phyloP scores from a whole-genome alignment of 1,140 invertebrate species.

The Neuroterus valhalla region DNA sequence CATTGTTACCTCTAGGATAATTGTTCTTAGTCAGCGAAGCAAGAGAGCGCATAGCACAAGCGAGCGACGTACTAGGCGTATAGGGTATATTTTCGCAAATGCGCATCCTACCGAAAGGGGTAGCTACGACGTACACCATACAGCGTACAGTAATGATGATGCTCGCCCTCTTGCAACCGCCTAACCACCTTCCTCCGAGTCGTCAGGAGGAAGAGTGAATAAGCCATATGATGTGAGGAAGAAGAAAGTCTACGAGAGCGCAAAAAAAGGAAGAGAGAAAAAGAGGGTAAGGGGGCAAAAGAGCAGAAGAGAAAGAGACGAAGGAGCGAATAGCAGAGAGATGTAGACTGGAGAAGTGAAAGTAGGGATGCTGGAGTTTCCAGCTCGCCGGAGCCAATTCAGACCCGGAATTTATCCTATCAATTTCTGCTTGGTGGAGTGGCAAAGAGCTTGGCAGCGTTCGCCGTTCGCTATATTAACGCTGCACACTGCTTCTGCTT shows the following conservation, averaged over 20 bases:
- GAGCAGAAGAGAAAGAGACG: conserved; percentile 39
- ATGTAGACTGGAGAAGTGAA: conserved; percentile 46
- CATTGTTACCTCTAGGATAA: conserved; percentile 51
- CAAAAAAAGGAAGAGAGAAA: conserved; percentile 42
- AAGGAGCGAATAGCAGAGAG: conserved; percentile 31
- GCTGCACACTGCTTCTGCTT: conserved; percentile 64
- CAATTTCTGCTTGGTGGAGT: conserved; percentile 80
- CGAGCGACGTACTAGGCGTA: conserved; percentile 47
- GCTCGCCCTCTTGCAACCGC: conserved; percentile 1
- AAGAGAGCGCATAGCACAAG: conserved; percentile 45
- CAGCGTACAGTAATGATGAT: no score
- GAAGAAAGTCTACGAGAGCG: conserved; percentile 42
- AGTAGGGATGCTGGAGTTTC: conserved; percentile 67
- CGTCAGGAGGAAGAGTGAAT: conserved; percentile 45
- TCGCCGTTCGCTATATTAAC: conserved; percentile 73
- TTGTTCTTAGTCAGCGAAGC: conserved; percentile 60
- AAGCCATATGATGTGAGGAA: conserved; percentile 47
- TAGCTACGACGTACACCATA: conserved; percentile 35
- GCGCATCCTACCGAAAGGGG: conserved; percentile 45
- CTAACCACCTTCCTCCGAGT: conserved; percentile 36
- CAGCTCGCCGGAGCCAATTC: conserved; percentile 79
- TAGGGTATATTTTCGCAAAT: conserved; percentile 48
- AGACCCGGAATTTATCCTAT: conserved; percentile 81
- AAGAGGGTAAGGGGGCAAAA: no score
- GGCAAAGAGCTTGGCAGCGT: conserved; percentile 76